Evolutionary conservation across 2,888 invertebrate species (phyloP).

Genomic region (Serripes groenlandicus): DNA sequence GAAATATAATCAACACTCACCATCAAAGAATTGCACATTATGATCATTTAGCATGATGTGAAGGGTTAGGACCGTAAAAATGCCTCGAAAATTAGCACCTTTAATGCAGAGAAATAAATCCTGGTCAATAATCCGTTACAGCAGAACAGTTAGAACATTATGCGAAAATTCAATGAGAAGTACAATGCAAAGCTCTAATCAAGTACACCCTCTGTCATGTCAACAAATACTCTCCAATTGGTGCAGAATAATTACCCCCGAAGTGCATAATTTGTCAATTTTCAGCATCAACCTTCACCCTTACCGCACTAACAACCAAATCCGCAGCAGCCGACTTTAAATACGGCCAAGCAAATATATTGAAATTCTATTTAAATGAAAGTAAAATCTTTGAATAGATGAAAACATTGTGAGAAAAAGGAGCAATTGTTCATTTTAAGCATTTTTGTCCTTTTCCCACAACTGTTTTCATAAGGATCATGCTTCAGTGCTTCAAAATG

Average conservation of each 20-base stretch:
- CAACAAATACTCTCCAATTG: conserved; percentile 25
- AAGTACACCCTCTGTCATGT: conserved; percentile 26
- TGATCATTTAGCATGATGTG: too few species aligned
- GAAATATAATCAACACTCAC: too few species aligned
- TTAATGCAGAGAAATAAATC: conserved; percentile 8
- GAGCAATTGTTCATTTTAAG: not conserved
- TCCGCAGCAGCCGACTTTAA: too few species aligned
- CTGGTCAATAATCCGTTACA: not conserved
- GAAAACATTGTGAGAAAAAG: not conserved
- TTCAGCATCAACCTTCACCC: conserved; percentile 13
- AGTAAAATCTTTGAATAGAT: too few species aligned
- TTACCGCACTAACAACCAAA: too few species aligned
- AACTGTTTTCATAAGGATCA: not conserved
- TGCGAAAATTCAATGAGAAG: conserved; percentile 17
- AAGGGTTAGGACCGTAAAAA: too few species aligned
- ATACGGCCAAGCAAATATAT: too few species aligned
- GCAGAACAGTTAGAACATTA: conserved; percentile 16
- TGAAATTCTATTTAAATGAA: too few species aligned
- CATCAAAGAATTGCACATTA: too few species aligned
- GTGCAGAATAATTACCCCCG: conserved; percentile 21
- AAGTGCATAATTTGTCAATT: conserved; percentile 29
- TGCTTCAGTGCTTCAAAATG: too few species aligned
- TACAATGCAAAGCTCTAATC: conserved; percentile 26
- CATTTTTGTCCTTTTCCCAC: not conserved
- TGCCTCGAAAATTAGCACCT: conserved; percentile 14